phyloP scores from a whole-genome alignment of 30 jellyfish, hydroid and myxozoan species.

The Aurelia sp. region DNA sequence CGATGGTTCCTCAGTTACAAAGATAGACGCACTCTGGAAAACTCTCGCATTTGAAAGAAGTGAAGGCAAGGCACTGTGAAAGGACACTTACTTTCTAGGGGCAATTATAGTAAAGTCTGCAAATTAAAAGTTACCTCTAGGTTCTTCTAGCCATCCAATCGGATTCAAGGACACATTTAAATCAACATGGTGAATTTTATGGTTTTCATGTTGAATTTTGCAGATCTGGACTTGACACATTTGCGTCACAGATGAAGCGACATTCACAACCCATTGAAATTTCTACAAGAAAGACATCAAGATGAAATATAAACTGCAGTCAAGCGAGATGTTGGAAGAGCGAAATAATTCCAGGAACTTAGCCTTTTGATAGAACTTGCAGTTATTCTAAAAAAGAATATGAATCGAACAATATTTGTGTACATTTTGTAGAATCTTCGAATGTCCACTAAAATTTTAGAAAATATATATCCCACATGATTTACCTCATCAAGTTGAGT shows the following conservation, averaged over 20 bases:
- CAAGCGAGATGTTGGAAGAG: background rate
- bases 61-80: background rate
- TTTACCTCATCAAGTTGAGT: conserved; percentile 77
- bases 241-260: conserved; percentile 70
- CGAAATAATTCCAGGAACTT: too few species aligned
- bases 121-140: conserved; percentile 50
- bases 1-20: too few species aligned
- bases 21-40: too few species aligned
- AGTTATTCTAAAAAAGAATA: too few species aligned
- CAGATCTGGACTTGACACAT: conserved; percentile 69
- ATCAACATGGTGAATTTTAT: background rate
- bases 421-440: too few species aligned
- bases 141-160: conserved; percentile 85
- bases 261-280: conserved; percentile 66
- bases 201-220: conserved; percentile 13
- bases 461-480: too few species aligned
- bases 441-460: too few species aligned
- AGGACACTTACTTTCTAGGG: background rate
- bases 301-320: background rate
- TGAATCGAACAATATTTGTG: too few species aligned
- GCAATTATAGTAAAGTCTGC: background rate
- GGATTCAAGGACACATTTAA: conserved; percentile 36
- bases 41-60: too few species aligned
- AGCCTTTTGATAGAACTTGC: too few species aligned
- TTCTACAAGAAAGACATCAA: conserved; percentile 29